Percentiles rank a stretch among this genome's conserved stretches.
Evolutionary conservation across 64 coral and sea anemone genomes (phyloP).

Genomic region (Dendrophyllia cribrosa): DNA sequence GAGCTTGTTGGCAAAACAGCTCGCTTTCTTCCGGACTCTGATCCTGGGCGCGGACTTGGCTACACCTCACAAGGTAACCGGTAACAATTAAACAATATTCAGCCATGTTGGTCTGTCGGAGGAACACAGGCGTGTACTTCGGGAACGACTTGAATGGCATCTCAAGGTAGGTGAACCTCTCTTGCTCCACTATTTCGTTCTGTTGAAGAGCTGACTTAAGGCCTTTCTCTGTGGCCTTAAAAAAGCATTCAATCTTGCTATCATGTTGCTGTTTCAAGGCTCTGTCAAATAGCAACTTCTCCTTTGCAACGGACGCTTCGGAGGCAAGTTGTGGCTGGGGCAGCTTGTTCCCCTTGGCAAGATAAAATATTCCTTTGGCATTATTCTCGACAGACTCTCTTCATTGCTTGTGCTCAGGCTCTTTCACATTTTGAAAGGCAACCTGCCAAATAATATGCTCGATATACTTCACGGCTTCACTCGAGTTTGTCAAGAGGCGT

Average conservation of each 20-base stretch:
- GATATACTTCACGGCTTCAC: constrained; percentile 3
- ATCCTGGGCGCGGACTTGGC: too few relatives aligned
- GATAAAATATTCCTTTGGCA: constrained; percentile 16
- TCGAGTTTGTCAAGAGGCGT: constrained; percentile 1
- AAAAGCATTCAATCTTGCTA: neutral
- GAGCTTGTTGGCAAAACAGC: neutral
- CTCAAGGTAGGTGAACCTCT: constrained; percentile 39
- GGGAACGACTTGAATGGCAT: constrained; percentile 12
- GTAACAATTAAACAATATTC: constrained; percentile 23
- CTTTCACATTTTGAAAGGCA: constrained; percentile 8
- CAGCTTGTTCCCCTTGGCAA: constrained; percentile 25
- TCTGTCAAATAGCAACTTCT: neutral
- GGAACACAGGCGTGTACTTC: constrained; percentile 27
- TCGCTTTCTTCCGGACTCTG: neutral
- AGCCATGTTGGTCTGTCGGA: constrained; percentile 21
- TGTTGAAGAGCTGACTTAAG: neutral
- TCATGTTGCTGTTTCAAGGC: neutral
- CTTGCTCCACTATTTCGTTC: constrained; percentile 11
- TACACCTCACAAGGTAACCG: constrained; percentile 24
- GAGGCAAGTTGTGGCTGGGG: constrained; percentile 33
- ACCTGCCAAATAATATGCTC: neutral
- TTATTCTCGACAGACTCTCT: constrained; percentile 9
- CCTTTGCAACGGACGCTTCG: constrained; percentile 28
- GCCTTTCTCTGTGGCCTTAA: neutral
- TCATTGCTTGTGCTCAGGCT: neutral